A percentile compares a stretch with the other conserved stretches of the same genome.
These are phyloP conservation scores for Stomatorhinus walkeri DNA, from an alignment of 2,797 vertebrate genomes.

Conservation along the genomic window DNA sequence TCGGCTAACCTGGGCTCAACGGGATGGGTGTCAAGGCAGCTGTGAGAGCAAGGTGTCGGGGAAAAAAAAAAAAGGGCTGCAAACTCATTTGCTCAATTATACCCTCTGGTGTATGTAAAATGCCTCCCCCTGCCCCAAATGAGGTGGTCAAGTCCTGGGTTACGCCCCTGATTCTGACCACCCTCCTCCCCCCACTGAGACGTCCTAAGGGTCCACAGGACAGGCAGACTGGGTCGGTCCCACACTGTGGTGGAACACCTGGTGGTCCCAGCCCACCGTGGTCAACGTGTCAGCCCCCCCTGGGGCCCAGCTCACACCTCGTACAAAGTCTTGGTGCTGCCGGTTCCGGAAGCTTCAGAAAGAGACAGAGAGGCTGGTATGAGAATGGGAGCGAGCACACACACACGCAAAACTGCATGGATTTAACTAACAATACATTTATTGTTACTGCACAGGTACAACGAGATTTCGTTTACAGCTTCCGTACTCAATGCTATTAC, in stretches of 20 bases:
- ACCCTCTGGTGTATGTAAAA: background rate
- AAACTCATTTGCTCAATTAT: background rate
- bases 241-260: slow-evolving; percentile 81
- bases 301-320: slow-evolving; percentile 77
- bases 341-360: slow-evolving; percentile 67
- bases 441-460: background rate
- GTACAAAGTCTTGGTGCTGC: slow-evolving; percentile 83
- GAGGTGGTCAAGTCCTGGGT: background rate
- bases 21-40: background rate
- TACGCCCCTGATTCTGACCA: background rate
- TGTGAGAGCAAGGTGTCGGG: background rate
- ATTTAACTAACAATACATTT: background rate
- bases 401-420: background rate
- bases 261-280: slow-evolving; percentile 91
- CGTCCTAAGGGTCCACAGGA: background rate
- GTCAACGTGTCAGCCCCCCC: slow-evolving; percentile 69
- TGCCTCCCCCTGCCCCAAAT: background rate
- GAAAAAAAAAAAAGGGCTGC: background rate
- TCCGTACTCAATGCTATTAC: background rate
- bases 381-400: background rate
- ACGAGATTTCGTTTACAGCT: background rate
- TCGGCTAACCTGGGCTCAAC: background rate
- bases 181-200: background rate
- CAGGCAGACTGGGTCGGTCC: slow-evolving; percentile 7
- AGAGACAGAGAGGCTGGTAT: background rate